Evolutionary conservation across 2,113 vertebrate genomes (phyloP).

Genomic region (Phocoena sinus): DNA sequence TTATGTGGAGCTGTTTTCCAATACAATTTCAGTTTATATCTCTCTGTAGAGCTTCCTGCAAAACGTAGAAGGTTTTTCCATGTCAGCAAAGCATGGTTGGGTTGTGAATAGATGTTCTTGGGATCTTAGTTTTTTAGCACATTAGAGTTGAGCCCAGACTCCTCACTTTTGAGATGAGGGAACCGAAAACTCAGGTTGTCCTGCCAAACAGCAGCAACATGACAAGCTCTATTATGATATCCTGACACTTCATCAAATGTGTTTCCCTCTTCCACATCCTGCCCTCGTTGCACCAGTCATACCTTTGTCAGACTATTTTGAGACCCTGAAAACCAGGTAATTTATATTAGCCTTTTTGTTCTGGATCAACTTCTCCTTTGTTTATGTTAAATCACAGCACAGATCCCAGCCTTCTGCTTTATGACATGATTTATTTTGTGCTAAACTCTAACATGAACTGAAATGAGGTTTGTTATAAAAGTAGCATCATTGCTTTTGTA

Average conservation of each 20-base stretch:
- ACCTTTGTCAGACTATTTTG: not conserved
- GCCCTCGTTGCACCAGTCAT: not conserved
- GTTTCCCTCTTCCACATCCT: not conserved
- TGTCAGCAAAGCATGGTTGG: not conserved
- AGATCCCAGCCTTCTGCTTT: not conserved
- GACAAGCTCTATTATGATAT: not conserved
- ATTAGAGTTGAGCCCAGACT: not conserved
- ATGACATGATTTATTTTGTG: not conserved
- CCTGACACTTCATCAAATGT: not conserved
- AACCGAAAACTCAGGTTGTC: not conserved
- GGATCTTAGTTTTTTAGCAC: not conserved
- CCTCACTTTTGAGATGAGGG: not conserved
- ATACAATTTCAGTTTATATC: slow-evolving; percentile 60
- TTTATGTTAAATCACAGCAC: not conserved
- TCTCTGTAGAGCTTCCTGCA: slow-evolving; percentile 58
- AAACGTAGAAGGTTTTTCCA: not conserved
- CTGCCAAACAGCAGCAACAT: not conserved
- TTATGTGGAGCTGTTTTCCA: slow-evolving; percentile 46
- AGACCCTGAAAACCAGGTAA: not conserved
- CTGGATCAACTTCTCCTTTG: not conserved
- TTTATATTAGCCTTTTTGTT: not conserved
- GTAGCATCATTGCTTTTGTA: not conserved
- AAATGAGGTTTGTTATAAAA: not conserved
- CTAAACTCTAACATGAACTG: not conserved
- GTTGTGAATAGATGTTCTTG: not conserved